Evolutionary conservation across 2,113 vertebrate species (phyloP).

Genomic region (Myotis yumanensis): DNA sequence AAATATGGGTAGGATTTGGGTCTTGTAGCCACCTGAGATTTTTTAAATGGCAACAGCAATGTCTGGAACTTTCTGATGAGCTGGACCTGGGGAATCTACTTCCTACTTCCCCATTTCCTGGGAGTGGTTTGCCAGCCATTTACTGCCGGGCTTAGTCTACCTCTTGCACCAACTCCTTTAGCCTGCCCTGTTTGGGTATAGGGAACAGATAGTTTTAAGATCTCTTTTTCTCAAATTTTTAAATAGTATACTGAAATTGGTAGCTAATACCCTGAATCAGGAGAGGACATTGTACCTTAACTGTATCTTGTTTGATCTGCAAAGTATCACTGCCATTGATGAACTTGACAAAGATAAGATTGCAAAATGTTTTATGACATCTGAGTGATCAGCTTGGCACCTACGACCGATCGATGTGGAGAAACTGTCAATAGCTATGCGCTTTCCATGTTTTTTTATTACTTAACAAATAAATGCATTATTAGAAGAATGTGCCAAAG

Average conservation of each 20-base stretch:
- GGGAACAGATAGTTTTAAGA: background rate
- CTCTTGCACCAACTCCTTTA: background rate
- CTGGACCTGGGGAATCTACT: background rate
- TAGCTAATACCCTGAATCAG: background rate
- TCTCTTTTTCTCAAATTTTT: background rate
- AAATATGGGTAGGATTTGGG: background rate
- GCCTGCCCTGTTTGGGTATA: background rate
- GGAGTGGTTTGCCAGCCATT: background rate
- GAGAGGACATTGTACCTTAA: background rate
- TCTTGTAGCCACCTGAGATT: background rate
- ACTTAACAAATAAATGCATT: background rate
- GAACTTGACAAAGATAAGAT: conserved; percentile 23
- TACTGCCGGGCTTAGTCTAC: background rate
- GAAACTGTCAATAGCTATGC: background rate
- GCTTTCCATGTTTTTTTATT: background rate
- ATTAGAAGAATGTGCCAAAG: background rate
- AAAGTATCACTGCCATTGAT: background rate
- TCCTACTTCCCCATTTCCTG: background rate
- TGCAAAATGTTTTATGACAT: background rate
- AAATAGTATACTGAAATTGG: background rate
- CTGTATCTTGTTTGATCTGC: background rate
- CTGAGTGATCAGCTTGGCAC: background rate
- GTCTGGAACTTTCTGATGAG: background rate
- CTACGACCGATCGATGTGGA: background rate
- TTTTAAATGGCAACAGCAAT: background rate